Evolutionary conservation across 2,888 invertebrate species (phyloP).

Genomic region (Calliphora vomitoria): DNA sequence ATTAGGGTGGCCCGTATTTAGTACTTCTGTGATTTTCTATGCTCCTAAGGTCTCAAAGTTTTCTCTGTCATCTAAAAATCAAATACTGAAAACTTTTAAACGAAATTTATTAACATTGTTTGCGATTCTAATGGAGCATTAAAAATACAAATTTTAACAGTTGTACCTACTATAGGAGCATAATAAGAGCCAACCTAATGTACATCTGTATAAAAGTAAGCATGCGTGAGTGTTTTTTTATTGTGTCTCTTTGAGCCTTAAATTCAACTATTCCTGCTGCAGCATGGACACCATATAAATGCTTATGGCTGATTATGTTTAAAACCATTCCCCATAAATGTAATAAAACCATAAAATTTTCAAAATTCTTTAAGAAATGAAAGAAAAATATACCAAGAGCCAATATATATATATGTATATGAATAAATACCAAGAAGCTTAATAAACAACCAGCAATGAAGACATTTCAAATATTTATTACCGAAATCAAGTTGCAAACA

Average conservation of each 20-base stretch:
- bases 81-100: too few relatives aligned
- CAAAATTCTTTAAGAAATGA: constrained; percentile 27
- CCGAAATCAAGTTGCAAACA: constrained; percentile 43
- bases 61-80: too few relatives aligned
- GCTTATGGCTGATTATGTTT: neutral
- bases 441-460: constrained; percentile 52
- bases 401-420: neutral
- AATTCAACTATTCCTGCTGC: neutral
- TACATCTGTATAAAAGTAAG: too few relatives aligned
- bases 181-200: too few relatives aligned
- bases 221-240: constrained; percentile 36
- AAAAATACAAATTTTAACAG: too few relatives aligned
- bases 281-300: constrained; percentile 6
- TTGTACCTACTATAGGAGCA: too few relatives aligned
- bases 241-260: neutral
- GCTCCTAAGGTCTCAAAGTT: too few relatives aligned
- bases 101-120: too few relatives aligned
- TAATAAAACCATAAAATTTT: constrained; percentile 65
- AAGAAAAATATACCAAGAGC: neutral
- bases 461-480: constrained; percentile 68
- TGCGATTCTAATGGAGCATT: too few relatives aligned
- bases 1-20: too few relatives aligned
- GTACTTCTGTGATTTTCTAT: too few relatives aligned
- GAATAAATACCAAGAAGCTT: constrained; percentile 6
- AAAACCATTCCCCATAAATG: constrained; percentile 58